A percentile compares a stretch with the other conserved stretches of the same genome.
Conservation (phyloP, 2,113 vertebrate genomes). For the Callorhinus ursinus region DNA sequence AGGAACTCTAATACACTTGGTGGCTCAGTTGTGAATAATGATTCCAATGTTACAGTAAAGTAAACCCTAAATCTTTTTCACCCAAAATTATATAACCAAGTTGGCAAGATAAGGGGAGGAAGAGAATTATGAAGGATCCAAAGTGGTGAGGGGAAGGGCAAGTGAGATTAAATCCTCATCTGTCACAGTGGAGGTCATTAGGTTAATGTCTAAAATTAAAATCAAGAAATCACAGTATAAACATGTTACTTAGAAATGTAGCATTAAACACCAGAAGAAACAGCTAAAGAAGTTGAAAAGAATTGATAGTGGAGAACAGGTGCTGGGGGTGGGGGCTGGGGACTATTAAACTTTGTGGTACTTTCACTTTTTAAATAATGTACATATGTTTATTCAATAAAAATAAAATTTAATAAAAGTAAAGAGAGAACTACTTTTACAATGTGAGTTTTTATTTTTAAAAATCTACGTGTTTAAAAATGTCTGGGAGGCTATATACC, state of each 20-base stretch:
- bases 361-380: slow-evolving; percentile 20
- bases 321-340: not conserved
- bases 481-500: not conserved
- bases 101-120: not conserved
- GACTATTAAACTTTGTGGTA: not conserved
- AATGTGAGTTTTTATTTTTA: not conserved
- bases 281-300: not conserved
- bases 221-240: not conserved
- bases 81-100: not conserved
- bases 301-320: not conserved
- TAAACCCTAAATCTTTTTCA: not conserved
- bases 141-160: not conserved
- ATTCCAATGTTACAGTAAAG: not conserved
- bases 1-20: not conserved
- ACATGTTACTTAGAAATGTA: not conserved
- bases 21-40: not conserved
- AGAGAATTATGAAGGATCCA: not conserved
- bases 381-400: not conserved
- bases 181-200: not conserved
- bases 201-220: not conserved
- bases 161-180: not conserved
- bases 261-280: slow-evolving; percentile 21
- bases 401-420: not conserved
- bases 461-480: not conserved
- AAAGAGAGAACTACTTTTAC: not conserved